phyloP scores from a whole-genome alignment of 2,113 vertebrate species.

The Cephalopholis sonnerati region DNA sequence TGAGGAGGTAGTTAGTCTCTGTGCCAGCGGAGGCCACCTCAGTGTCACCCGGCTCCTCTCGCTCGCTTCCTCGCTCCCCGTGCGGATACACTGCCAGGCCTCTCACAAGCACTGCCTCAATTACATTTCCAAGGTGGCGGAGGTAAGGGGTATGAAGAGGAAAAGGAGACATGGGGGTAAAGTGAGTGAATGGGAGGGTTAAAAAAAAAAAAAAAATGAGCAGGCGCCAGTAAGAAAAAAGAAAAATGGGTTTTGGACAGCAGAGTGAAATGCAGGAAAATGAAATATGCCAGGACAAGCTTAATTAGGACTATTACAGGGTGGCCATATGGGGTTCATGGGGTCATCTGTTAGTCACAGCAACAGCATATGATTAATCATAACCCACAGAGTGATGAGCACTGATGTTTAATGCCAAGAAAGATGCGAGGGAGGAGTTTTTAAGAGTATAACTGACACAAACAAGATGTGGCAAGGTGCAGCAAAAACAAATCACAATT shows the following conservation, averaged over 20 bases:
- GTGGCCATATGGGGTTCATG: conserved; percentile 50
- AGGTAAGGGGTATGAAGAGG: conserved; percentile 36
- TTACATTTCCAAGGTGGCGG: conserved; percentile 74
- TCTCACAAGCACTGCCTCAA: conserved; percentile 57
- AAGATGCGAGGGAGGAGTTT: background rate
- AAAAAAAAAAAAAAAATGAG: conserved; percentile 25
- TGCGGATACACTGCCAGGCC: conserved; percentile 50
- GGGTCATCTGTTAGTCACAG: conserved; percentile 53
- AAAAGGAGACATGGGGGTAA: conserved; percentile 34
- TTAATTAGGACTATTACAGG: conserved; percentile 78
- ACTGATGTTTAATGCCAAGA: conserved; percentile 52
- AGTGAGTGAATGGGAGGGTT: background rate
- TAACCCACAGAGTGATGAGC: conserved; percentile 64
- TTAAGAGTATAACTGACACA: conserved; percentile 27
- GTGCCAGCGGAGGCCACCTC: conserved; percentile 68
- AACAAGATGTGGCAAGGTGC: conserved; percentile 40
- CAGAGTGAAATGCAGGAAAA: conserved; percentile 62
- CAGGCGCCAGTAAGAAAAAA: conserved; percentile 23
- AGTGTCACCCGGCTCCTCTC: conserved; percentile 48
- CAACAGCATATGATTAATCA: conserved; percentile 70
- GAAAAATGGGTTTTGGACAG: conserved; percentile 35
- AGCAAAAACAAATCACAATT: conserved; percentile 58
- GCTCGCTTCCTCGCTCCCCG: conserved; percentile 37
- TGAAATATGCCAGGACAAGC: conserved; percentile 66
- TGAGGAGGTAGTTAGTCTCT: conserved; percentile 55